Conservation (phyloP, 1,140 invertebrate species). For the Akabosia matsudoensis region DNA sequence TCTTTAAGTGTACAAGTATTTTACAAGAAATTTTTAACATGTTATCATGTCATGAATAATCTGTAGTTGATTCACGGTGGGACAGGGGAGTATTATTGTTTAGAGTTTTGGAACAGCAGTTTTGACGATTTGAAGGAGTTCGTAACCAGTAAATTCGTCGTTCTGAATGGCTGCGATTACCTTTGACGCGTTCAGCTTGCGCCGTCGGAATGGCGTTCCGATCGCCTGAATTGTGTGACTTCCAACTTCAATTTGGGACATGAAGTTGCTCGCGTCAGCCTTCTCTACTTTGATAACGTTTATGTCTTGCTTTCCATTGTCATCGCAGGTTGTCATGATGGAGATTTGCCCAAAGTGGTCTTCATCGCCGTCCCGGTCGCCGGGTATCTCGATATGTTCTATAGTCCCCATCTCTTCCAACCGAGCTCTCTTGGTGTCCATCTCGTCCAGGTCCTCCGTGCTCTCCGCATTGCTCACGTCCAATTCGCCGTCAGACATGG, state of each 20-base stretch:
- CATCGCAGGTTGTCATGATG: not conserved
- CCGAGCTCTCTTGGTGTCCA: not conserved
- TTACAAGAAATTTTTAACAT: too few relatives aligned
- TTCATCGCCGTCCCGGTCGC: not conserved
- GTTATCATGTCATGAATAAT: too few relatives aligned
- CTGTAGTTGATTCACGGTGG: too few relatives aligned
- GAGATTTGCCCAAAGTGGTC: constrained; percentile 13
- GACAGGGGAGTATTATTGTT: too few relatives aligned
- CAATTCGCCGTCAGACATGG: not conserved
- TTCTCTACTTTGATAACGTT: constrained; percentile 15
- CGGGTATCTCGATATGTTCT: constrained; percentile 10
- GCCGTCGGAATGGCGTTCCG: not conserved
- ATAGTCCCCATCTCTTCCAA: not conserved
- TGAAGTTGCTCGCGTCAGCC: not conserved
- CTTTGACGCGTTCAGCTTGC: constrained; percentile 26
- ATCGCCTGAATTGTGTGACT: not conserved
- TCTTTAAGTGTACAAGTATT: too few relatives aligned
- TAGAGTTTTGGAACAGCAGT: constrained; percentile 31
- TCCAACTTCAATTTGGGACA: not conserved
- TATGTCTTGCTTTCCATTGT: constrained; percentile 1
- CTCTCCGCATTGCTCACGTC: constrained; percentile 1
- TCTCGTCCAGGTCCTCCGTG: not conserved
- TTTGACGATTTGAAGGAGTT: constrained; percentile 38
- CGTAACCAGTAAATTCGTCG: constrained; percentile 39
- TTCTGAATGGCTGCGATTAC: constrained; percentile 29